Conservation (phyloP, 2,797 vertebrate species). For the Tachyglossus aculeatus region DNA sequence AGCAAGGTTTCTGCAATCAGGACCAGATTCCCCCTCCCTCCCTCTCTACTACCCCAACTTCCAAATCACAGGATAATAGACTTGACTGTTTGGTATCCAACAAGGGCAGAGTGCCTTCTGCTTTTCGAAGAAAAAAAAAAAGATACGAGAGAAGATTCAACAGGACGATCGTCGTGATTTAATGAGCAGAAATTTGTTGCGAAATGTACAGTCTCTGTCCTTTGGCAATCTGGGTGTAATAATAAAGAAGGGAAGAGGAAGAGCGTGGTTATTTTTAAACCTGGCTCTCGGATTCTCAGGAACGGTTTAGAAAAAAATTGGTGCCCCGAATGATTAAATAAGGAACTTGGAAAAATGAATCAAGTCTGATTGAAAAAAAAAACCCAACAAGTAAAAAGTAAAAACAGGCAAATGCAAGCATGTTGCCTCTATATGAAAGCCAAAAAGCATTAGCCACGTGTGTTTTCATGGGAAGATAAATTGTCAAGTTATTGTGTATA, state of each 20-base stretch:
- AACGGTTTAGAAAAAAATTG: not conserved
- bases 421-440: not conserved
- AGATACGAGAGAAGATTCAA: not conserved
- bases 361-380: not conserved
- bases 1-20: not conserved
- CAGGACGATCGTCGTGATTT: not conserved
- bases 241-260: not conserved
- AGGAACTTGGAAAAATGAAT: not conserved
- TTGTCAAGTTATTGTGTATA: slow-evolving; percentile 76
- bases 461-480: slow-evolving; percentile 68
- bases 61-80: slow-evolving; percentile 5
- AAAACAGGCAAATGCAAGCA: too few relatives aligned
- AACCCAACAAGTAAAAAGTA: not conserved
- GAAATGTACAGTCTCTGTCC: not conserved
- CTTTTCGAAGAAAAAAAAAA: slow-evolving; percentile 31
- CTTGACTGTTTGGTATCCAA: not conserved
- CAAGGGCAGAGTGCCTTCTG: not conserved
- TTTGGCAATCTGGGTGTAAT: not conserved
- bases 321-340: not conserved
- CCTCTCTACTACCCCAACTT: fast-evolving
- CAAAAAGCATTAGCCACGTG: slow-evolving; percentile 17
- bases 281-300: not conserved
- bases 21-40: not conserved
- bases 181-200: not conserved
- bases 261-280: not conserved